Evolutionary conservation across 2,113 vertebrate species (phyloP).

Genomic region (Lasiurus cinereus): DNA sequence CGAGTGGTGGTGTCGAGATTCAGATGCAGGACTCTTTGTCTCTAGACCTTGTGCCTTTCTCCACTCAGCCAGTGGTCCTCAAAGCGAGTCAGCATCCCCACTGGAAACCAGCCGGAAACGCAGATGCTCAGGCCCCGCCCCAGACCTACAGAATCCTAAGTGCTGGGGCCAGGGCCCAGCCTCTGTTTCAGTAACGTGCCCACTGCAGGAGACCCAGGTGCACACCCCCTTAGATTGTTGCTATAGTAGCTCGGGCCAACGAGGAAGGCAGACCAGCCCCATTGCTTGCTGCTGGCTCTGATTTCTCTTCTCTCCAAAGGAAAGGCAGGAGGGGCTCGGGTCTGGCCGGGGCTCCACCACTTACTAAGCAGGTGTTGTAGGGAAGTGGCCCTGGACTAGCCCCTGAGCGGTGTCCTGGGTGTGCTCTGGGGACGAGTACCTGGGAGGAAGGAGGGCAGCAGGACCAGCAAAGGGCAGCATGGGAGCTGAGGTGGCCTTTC

Average conservation of each 20-base stretch:
- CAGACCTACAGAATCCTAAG: not conserved
- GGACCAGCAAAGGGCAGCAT: not conserved
- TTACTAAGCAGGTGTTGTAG: not conserved
- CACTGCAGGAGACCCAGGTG: rapidly evolving
- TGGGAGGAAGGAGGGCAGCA: not conserved
- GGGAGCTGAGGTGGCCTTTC: not conserved
- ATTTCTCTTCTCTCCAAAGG: not conserved
- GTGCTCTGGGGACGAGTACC: rapidly evolving
- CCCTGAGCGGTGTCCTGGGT: rapidly evolving
- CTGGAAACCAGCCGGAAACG: not conserved
- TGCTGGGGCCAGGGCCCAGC: rapidly evolving
- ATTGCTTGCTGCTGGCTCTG: rapidly evolving
- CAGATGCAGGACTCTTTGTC: not conserved
- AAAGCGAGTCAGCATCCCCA: too few relatives aligned
- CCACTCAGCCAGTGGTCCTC: not conserved
- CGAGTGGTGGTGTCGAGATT: not conserved
- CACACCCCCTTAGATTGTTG: rapidly evolving
- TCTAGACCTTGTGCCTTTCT: not conserved
- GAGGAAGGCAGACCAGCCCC: not conserved
- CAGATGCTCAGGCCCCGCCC: not conserved
- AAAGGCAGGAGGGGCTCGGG: not conserved
- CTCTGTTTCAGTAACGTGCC: not conserved
- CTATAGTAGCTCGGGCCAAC: too few relatives aligned
- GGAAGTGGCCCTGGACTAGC: not conserved
- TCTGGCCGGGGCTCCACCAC: rapidly evolving